These are phyloP conservation scores for Neocloeon triangulifer DNA, from an alignment of 1,140 invertebrate genomes.

Conservation along the genomic window DNA sequence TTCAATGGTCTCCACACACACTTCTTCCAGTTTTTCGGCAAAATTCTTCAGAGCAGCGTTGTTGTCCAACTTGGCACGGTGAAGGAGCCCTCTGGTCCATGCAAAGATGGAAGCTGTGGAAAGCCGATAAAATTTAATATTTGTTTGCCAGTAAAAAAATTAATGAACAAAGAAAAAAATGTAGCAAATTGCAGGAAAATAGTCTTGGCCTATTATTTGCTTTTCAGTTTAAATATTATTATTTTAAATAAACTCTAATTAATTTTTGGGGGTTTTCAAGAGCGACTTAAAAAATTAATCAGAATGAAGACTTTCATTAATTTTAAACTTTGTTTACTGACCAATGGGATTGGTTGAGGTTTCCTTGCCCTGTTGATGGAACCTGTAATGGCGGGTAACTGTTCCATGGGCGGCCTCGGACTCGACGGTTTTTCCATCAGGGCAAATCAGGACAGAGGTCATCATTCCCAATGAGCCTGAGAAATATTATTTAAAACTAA, in stretches of 20 bases:
- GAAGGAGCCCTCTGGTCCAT: conserved; percentile 80
- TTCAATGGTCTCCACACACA: conserved; percentile 89
- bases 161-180: no score
- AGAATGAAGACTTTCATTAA: not conserved
- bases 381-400: conserved; percentile 83
- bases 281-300: not conserved
- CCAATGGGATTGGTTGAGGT: conserved; percentile 94
- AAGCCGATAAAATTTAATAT: no score
- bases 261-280: no score
- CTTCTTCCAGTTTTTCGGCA: conserved; percentile 61
- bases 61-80: conserved; percentile 80
- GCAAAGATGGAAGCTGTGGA: conserved; percentile 81
- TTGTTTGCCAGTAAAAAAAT: no score
- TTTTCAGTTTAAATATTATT: no score
- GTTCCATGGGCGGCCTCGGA: conserved; percentile 96
- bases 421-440: conserved; percentile 92
- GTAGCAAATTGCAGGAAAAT: no score
- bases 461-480: conserved; percentile 73
- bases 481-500: no score
- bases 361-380: conserved; percentile 88
- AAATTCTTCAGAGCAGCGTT: conserved; percentile 57
- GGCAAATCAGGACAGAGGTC: conserved; percentile 86
- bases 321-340: conserved; percentile 10
- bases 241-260: no score
- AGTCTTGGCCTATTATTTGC: no score